Conservation (phyloP, 2,113 vertebrate species). For the Catharus bicknelli region DNA sequence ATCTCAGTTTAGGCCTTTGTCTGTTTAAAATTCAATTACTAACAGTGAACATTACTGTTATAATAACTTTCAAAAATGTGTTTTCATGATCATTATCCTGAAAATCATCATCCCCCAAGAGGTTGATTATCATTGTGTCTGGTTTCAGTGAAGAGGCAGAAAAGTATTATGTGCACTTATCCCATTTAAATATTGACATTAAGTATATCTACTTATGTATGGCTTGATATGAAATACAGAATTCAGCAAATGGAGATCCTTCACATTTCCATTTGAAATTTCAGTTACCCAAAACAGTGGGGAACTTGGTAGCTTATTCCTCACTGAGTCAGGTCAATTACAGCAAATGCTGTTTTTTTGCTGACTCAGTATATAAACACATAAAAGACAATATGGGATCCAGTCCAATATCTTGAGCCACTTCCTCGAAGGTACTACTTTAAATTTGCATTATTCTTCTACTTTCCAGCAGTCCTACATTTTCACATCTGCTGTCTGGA, state of each 20-base stretch:
- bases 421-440: background rate
- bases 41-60: background rate
- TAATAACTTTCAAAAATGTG: background rate
- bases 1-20: background rate
- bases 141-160: background rate
- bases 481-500: background rate
- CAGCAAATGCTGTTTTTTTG: background rate
- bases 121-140: background rate
- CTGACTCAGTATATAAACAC: background rate
- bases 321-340: background rate
- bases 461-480: background rate
- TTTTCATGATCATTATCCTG: background rate
- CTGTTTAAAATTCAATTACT: background rate
- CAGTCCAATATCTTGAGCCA: background rate
- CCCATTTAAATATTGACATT: background rate
- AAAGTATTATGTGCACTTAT: background rate
- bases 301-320: background rate
- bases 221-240: background rate
- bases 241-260: background rate
- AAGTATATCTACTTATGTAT: background rate
- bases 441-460: background rate
- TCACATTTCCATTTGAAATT: background rate
- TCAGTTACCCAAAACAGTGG: background rate
- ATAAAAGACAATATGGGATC: background rate
- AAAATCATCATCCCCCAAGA: background rate